Evolutionary conservation across 2,888 invertebrate species (phyloP).

Genomic region (Sthenelais limicola): DNA sequence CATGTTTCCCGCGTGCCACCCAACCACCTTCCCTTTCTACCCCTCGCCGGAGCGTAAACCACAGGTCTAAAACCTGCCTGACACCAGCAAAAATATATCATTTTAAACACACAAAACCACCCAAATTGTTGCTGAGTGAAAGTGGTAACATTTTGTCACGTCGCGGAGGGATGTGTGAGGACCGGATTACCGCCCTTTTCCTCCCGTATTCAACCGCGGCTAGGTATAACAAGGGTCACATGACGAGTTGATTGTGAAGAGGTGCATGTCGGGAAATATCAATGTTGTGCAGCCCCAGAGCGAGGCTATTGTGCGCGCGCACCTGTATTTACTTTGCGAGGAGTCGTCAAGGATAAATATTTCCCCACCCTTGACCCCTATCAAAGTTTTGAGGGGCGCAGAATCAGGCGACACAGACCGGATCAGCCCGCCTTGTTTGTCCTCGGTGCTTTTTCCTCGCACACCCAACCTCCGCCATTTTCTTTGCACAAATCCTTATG

Average conservation of each 20-base stretch:
- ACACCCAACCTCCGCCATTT: too few species aligned
- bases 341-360: slow-evolving; percentile 34
- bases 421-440: slow-evolving; percentile 11
- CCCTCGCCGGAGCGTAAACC: too few species aligned
- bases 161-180: background rate
- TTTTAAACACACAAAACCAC: background rate
- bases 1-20: too few species aligned
- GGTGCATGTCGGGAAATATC: slow-evolving; percentile 35
- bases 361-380: slow-evolving; percentile 29
- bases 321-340: slow-evolving; percentile 36
- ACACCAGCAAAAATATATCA: background rate
- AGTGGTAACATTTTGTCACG: slow-evolving; percentile 17
- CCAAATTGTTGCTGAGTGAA: background rate
- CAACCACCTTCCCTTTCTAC: too few species aligned
- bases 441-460: too few species aligned
- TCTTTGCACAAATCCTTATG: background rate
- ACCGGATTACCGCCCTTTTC: background rate
- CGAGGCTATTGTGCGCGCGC: slow-evolving; percentile 17
- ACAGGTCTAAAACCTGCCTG: background rate
- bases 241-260: slow-evolving; percentile 6
- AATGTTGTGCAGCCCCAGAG: slow-evolving; percentile 22
- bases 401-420: background rate
- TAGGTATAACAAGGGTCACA: background rate
- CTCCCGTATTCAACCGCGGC: background rate
- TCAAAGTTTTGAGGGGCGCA: slow-evolving; percentile 17